Base-by-base conservation (phyloP, 2,888 invertebrate genomes). In the Rapana venosa region DNA sequence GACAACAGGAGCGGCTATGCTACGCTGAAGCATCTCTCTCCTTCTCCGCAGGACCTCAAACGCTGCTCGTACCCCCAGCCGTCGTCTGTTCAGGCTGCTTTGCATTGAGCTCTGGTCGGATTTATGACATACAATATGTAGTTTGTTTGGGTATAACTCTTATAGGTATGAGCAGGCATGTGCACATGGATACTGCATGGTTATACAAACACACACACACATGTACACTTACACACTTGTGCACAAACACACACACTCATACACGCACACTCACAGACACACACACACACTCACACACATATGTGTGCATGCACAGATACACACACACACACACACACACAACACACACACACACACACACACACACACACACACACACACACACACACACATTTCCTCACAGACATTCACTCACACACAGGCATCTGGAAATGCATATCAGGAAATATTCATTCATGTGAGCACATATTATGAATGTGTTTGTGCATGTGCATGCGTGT, bases 41-140 rank as follows among this genome's bases (percentile, higher is more conserved):
- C 90, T 89, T 36, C 90, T 91, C 47, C 93, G 92, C 85, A 96
- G 91, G 32, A 95, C 94, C 92, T 95, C 95, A 92, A 94, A 96
- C 0, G 96, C 95, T 56, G 95, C 96, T n/a, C 95, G 91, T 20
- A 95, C 93, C 20, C 95, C 96, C 2, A 96, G 93, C 83, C 95
- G 91, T 77, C 95, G 91, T 32, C 96, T 91, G 90, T 95, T 94
- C 66, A 95, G 92, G 91, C 95, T 95, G 35, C 94, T 93, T 90
- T 96, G 95, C 94, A 96, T 94, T 0, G 96, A 96, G 88, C 92
- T 93, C 95, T 96, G 92, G 22, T 22, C 35, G 32, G 11, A 47
- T n/a, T n/a, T n/a, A n/a, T n/a, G n/a, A n/a, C n/a, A n/a, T n/a
- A n/a, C n/a, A n/a, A n/a, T n/a, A n/a, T n/a, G n/a, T n/a, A n/a